Conservation (phyloP, 1,140 invertebrate species). For the Drosophila melanica region DNA sequence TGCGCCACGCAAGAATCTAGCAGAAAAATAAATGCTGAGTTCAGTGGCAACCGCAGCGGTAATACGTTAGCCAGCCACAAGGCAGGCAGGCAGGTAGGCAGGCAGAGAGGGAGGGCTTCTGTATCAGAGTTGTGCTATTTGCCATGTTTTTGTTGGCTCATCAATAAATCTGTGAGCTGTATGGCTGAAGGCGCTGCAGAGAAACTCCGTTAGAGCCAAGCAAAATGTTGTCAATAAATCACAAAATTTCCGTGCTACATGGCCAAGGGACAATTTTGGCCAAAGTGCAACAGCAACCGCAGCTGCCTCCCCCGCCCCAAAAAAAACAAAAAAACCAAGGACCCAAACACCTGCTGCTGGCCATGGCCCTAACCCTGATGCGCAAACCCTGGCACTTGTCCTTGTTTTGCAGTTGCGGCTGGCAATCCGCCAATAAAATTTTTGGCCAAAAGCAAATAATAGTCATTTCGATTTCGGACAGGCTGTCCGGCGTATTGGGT, state of each 20-base stretch:
- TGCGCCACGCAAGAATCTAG: conserved; percentile 11
- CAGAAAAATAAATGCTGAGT: conserved; percentile 51
- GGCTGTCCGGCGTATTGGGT: conserved; percentile 39
- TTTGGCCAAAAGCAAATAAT: conserved; percentile 75
- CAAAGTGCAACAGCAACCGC: conserved; percentile 18
- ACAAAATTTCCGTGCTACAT: conserved; percentile 55
- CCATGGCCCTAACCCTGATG: conserved; percentile 41
- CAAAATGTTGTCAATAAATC: conserved; percentile 67
- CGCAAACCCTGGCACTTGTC: conserved; percentile 13
- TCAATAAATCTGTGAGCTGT: conserved; percentile 74
- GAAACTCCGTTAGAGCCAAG: conserved; percentile 45
- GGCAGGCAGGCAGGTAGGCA: too few relatives aligned
- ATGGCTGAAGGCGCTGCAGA: conserved; percentile 54
- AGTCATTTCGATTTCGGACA: conserved; percentile 75
- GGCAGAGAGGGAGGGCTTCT: background rate
- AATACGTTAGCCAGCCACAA: too few relatives aligned
- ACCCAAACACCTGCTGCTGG: conserved; percentile 72
- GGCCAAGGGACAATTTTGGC: conserved; percentile 52
- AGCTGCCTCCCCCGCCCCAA: background rate
- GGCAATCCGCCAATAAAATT: conserved; percentile 77
- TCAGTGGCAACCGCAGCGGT: conserved; percentile 41
- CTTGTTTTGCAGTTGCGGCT: conserved; percentile 24
- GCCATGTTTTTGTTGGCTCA: conserved; percentile 68
- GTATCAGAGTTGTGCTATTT: conserved; percentile 48
- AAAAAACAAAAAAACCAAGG: conserved; percentile 18